Evolutionary conservation across 1,140 invertebrate genomes (phyloP).

Genomic region (Planococcus citri): DNA sequence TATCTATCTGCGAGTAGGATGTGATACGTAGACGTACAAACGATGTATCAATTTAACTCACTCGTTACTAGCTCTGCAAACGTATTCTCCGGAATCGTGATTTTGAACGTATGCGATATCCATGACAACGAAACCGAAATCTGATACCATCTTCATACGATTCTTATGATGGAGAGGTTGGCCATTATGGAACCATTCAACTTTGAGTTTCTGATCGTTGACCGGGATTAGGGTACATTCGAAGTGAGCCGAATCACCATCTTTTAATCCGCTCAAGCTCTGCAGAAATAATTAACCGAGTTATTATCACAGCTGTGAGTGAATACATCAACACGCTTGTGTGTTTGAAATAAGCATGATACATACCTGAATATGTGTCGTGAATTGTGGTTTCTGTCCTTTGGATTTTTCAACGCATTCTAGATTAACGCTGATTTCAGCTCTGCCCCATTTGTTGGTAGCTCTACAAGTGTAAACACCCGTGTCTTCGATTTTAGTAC

Average conservation of each 20-base stretch:
- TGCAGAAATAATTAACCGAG: constrained; percentile 33
- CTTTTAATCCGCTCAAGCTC: constrained; percentile 70
- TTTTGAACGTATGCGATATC: constrained; percentile 89
- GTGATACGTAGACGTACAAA: neutral
- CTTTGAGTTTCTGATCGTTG: constrained; percentile 84
- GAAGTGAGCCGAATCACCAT: constrained; percentile 83
- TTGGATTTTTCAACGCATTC: constrained; percentile 72
- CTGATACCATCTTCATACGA: constrained; percentile 84
- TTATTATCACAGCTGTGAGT: too few species aligned
- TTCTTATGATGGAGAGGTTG: constrained; percentile 74
- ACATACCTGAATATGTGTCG: constrained; percentile 54
- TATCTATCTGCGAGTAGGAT: neutral
- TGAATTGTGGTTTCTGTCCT: constrained; percentile 76
- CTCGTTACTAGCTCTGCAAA: constrained; percentile 78
- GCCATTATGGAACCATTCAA: constrained; percentile 93
- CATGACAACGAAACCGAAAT: constrained; percentile 91
- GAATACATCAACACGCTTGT: too few species aligned
- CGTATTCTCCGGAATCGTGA: constrained; percentile 85
- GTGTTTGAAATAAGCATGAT: too few species aligned
- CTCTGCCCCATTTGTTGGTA: constrained; percentile 75
- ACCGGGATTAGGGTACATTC: constrained; percentile 83
- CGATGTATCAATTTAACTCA: constrained; percentile 28
- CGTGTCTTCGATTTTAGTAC: constrained; percentile 75
- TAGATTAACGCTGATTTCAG: constrained; percentile 69
- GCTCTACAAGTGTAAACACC: constrained; percentile 76